Base-by-base conservation (phyloP, 2,888 invertebrate species). In the Autographa pulchrina region DNA sequence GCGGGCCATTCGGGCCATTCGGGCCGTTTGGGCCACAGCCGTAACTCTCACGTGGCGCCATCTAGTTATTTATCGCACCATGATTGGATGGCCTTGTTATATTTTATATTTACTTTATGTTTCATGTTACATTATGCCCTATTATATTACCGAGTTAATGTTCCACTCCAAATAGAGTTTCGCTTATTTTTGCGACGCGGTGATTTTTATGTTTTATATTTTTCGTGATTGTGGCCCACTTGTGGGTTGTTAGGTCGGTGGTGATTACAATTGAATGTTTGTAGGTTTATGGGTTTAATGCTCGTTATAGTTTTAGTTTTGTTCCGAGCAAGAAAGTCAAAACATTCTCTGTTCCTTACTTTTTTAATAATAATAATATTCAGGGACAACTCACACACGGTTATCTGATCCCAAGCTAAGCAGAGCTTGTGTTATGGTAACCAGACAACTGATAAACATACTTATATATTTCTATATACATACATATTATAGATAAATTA, bases 31-130 rank as follows among this genome's bases (percentile, higher is more conserved):
- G 73, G 59, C 32, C 67, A 43, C 58, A 62, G 77, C 77, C 77
- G 79, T 83, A 82, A 80, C 82, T 84, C 82, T 84, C 78, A 82
- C 72, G 80, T 76, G 78, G 65, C 58, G 66, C 75, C 74, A 78
- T 80, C 78, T 78, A 71, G 74, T 87, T 87, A 85, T 89, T 87
- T 88, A 88, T 86, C 76, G 82, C 78, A 74, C 71, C 84, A 87
- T 87, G 87, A 89, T 89, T 87, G 87, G 84, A 81, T 84, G 78
- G 78, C 72, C 78, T 73, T 83, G 77, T 77, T 73, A 83, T 74
- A 66, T 75, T 74, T 81, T 74, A 86, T 81, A 84, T 84, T 85
- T 82, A 83, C 82, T 79, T 82, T 82, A 82, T 80, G 80, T 81
- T 80, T 77, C 72, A 69, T 68, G 67, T 80, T 72, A 72, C 62